Evolutionary conservation across 2,888 invertebrate genomes (phyloP), one percentile per base, ranked within the genome.

Genomic region (Nomada ferruginata): DNA sequence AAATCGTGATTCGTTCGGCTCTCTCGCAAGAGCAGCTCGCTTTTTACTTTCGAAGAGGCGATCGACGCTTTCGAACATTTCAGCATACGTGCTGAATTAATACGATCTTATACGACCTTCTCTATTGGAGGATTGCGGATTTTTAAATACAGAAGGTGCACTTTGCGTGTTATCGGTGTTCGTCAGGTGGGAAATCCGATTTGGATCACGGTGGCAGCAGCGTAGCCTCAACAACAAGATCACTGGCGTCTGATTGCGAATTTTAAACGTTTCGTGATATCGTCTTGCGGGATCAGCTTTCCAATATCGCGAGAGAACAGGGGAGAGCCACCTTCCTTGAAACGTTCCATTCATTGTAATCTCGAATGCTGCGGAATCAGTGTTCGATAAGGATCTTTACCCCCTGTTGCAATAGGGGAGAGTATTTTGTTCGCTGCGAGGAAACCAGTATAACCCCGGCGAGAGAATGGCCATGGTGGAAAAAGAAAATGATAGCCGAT

Each of bases 221-320:
- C 18, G 26, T n/a, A 63, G 15, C 9, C 42, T 44, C 29, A 29
- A 73, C 59, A 64, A 50, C 44, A 55, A 57, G 29, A 52, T 72
- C 63, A 23, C 52, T n/a, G 15, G 23, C 23, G 47, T 23, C 18
- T 50, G 66, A 73, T 66, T 66, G 66, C 18, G 59, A 74, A 68
- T 74, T 71, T 74, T 76, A 61, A 59, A 61, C 68, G 65, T 65
- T 61, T 47, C n/a, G 50, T 63, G 57, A 85, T 85, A 84, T 84
- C 85, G 77, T 71, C 77, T 73, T 68, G 57, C 59, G 72, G 69
- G 73, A 84, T 80, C 84, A 74, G 74, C 76, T 68, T 84, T 81
- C 76, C 72, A 74, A 80, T 76, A 57, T 53, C 60, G 66, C 42
- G 66, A 60, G 80, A 75, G 64, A 59, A 29, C 73, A 65, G 55